Base-by-base conservation (phyloP, 2,888 invertebrate species). In the Phyto melanocephala region DNA sequence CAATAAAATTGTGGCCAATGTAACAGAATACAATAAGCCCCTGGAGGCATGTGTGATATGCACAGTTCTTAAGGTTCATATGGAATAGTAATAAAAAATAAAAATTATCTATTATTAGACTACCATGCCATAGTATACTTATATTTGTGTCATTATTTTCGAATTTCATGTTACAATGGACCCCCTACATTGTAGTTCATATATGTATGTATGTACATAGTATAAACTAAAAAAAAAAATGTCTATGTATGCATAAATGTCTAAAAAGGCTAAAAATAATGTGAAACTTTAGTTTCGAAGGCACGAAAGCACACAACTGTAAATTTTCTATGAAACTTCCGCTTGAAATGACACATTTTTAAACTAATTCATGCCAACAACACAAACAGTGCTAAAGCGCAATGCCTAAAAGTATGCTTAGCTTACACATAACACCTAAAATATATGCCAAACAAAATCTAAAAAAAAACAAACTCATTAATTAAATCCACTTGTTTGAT, bases 351-450 rank as follows among this genome's bases (percentile, higher is more conserved):
- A 63, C 58, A 81, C 62, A 78, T 74, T 74, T 72, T 47, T 63
- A 50, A 79, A 42, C 67, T 40, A 62, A 52, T 35, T 37, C 37
- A 42, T n/a, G 33, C 13, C 22, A 52, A 42, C 47, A 52, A 10
- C 22, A 54, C 20, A 24, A 17, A 28, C 60, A 47, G 15, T 24
- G 20, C 7, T 37, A 45, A 37, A 40, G 65, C 17, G 37, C 20
- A 22, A 77, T 42, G 67, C 81, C 78, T 70, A 28, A 62, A 78
- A 82, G 63, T 75, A 78, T 75, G 78, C 81, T 82, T 70, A 11
- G n/a, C 20, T 58, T 70, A 50, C 13, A 56, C 47, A 68, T 35
- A 77, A 72, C 58, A 72, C 67, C 81, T 62, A 62, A 45, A 54
- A 45, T 54, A 47, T 71, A 65, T 67, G 81, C 81, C 22, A 67